Evolutionary conservation across 2,797 vertebrate genomes (phyloP).

Genomic region (Myiotriccus ornatus): DNA sequence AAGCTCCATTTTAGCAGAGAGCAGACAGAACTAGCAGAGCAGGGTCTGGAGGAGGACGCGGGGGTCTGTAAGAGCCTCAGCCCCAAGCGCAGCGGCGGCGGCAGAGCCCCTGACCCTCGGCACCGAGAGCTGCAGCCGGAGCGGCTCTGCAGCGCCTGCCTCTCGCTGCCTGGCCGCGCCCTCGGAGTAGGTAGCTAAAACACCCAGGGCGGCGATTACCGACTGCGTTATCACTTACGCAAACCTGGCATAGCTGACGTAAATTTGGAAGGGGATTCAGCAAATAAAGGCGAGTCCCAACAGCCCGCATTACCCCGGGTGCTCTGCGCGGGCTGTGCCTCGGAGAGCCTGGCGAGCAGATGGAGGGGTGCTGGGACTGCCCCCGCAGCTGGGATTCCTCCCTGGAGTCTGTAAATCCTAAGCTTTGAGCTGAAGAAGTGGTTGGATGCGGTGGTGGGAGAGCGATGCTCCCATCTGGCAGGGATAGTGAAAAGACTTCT

Average conservation of each 20-base stretch:
- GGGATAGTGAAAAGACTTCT: background rate
- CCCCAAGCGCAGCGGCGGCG: rapidly evolving
- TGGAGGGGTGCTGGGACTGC: background rate
- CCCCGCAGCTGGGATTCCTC: background rate
- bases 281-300: background rate
- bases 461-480: background rate
- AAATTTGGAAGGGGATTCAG: background rate
- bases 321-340: background rate
- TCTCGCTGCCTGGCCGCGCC: background rate
- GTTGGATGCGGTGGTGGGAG: background rate
- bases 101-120: background rate
- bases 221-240: background rate
- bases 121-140: background rate
- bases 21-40: background rate
- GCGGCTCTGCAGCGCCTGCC: background rate
- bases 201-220: background rate
- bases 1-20: background rate
- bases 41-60: background rate
- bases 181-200: background rate
- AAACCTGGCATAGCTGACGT: background rate
- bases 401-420: background rate
- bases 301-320: background rate
- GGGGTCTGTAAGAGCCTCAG: background rate
- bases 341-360: background rate
- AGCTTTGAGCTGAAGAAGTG: background rate